These are phyloP conservation scores for Oncorhynchus kisutch DNA, from an alignment of 2,113 vertebrate genomes.

Conservation along the genomic window DNA sequence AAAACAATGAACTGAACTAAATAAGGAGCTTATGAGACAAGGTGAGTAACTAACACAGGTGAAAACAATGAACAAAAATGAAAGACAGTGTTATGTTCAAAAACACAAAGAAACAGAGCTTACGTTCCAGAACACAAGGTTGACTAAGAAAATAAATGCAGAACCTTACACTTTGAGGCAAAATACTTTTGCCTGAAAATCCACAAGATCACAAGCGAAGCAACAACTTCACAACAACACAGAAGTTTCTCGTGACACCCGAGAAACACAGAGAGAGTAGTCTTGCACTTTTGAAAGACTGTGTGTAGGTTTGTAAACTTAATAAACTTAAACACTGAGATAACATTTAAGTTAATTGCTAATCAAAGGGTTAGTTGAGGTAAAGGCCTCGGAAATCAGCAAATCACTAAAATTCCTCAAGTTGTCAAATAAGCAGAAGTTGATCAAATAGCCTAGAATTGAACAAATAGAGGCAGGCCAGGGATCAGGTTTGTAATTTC, in stretches of 20 bases:
- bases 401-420: neutral
- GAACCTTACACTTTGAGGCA: neutral
- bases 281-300: neutral
- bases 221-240: neutral
- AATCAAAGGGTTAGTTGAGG: neutral
- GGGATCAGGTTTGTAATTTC: conserved; percentile 1
- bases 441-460: neutral
- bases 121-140: too few species aligned
- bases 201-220: neutral
- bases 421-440: neutral
- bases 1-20: too few species aligned
- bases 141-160: too few species aligned
- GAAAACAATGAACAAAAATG: too few species aligned
- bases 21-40: too few species aligned
- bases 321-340: neutral
- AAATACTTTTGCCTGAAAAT: neutral
- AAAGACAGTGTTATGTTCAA: too few species aligned
- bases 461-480: neutral
- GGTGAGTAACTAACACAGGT: too few species aligned
- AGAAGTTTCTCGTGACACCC: neutral
- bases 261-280: neutral
- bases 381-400: neutral
- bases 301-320: neutral
- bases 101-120: too few species aligned
- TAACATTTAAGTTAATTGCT: neutral